Conservation (phyloP, 2,113 vertebrate species). For the Heterochromis multidens region DNA sequence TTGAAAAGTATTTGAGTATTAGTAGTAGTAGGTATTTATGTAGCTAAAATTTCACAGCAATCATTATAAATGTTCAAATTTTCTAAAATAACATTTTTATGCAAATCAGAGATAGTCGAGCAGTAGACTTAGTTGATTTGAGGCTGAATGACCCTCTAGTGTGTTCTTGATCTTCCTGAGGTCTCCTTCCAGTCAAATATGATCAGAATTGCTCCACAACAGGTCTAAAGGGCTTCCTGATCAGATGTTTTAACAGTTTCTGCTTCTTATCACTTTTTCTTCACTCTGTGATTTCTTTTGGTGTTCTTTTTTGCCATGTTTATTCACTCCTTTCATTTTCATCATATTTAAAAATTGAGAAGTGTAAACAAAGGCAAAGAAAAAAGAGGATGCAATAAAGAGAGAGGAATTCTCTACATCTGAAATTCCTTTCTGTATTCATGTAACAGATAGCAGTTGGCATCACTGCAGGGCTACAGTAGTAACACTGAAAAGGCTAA, state of each 20-base stretch:
- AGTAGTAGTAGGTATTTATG: too few species aligned
- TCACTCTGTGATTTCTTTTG: constrained; percentile 1
- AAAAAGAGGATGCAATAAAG: not conserved
- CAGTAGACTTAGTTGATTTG: too few species aligned
- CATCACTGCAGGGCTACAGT: constrained; percentile 18
- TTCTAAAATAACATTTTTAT: too few species aligned
- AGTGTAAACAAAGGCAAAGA: constrained; percentile 2
- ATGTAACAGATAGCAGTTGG: constrained; percentile 11
- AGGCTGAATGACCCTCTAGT: too few species aligned
- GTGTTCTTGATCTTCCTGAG: constrained; percentile 16
- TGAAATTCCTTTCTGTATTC: constrained; percentile 8
- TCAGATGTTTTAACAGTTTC: constrained; percentile 9
- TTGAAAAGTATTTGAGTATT: too few species aligned
- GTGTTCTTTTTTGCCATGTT: constrained; percentile 10
- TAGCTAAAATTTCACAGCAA: too few species aligned
- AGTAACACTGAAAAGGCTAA: constrained; percentile 13
- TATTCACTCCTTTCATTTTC: not conserved
- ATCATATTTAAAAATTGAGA: constrained; percentile 34
- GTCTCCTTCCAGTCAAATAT: constrained; percentile 27
- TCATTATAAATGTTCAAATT: too few species aligned
- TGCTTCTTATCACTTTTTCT: constrained; percentile 1
- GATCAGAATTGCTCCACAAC: constrained; percentile 28
- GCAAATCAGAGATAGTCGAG: too few species aligned
- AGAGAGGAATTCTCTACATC: constrained; percentile 10
- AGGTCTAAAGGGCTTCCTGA: constrained; percentile 6